Conservation (phyloP, 2,797 vertebrate genomes). For the Argentina silus region DNA sequence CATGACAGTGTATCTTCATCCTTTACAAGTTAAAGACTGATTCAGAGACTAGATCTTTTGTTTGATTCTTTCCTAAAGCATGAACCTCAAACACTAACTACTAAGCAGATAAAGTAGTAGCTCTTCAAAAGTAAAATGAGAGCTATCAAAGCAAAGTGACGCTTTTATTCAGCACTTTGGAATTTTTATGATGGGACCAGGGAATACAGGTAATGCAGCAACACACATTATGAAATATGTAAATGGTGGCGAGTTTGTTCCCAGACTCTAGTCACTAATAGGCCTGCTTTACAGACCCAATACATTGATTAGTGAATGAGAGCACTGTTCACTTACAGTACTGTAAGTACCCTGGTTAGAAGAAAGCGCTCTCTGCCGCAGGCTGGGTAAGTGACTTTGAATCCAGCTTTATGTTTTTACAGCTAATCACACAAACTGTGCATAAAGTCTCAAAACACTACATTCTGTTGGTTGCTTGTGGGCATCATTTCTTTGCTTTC, state of each 20-base stretch:
- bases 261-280: background rate
- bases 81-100: background rate
- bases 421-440: too few species aligned
- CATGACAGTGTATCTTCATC: too few species aligned
- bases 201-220: background rate
- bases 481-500: too few species aligned
- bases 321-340: background rate
- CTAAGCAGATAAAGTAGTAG: background rate
- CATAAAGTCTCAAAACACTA: too few species aligned
- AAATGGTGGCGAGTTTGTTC: background rate
- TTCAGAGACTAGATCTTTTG: too few species aligned
- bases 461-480: too few species aligned
- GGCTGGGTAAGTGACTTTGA: too few species aligned
- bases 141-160: background rate
- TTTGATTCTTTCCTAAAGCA: background rate
- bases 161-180: conserved; percentile 8
- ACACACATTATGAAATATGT: background rate
- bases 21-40: too few species aligned
- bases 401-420: too few species aligned
- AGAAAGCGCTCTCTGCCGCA: too few species aligned
- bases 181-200: background rate
- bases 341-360: background rate
- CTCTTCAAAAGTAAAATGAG: background rate
- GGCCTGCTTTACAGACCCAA: background rate
- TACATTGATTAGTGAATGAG: background rate